Evolutionary conservation across 1,140 invertebrate genomes (phyloP).

Genomic region (Sipha flava): DNA sequence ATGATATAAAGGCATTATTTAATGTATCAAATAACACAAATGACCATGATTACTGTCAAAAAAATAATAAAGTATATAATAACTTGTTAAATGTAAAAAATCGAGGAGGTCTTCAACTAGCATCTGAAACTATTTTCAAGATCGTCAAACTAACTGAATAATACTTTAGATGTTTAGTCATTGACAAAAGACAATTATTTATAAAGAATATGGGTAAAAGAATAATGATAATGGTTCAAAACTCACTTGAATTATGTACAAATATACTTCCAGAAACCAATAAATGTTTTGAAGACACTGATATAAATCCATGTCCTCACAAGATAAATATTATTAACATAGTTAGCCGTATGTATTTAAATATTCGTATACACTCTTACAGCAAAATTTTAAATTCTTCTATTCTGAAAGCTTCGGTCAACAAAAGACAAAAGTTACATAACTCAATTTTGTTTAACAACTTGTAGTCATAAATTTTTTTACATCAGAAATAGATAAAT

Average conservation of each 20-base stretch:
- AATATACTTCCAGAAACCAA: background rate
- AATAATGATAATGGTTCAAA: background rate
- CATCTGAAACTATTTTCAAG: background rate
- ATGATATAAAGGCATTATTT: background rate
- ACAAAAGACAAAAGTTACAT: background rate
- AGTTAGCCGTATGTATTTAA: background rate
- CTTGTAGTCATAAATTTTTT: no score
- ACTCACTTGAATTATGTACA: background rate
- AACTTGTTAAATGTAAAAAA: background rate
- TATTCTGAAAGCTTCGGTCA: background rate
- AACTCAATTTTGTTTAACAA: background rate
- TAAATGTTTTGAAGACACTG: no score
- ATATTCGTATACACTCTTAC: background rate
- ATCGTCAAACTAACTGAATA: background rate
- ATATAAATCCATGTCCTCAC: no score
- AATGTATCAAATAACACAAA: background rate
- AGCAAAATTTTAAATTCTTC: background rate
- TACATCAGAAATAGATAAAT: no score
- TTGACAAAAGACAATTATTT: background rate
- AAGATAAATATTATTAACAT: background rate
- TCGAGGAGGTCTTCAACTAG: background rate
- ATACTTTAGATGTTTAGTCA: background rate
- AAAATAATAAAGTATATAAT: background rate
- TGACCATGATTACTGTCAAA: background rate
- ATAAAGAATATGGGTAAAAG: background rate